These are phyloP conservation scores for Rhinolophus sinicus DNA, from an alignment of 2,113 vertebrate species.

Conservation along the genomic window DNA sequence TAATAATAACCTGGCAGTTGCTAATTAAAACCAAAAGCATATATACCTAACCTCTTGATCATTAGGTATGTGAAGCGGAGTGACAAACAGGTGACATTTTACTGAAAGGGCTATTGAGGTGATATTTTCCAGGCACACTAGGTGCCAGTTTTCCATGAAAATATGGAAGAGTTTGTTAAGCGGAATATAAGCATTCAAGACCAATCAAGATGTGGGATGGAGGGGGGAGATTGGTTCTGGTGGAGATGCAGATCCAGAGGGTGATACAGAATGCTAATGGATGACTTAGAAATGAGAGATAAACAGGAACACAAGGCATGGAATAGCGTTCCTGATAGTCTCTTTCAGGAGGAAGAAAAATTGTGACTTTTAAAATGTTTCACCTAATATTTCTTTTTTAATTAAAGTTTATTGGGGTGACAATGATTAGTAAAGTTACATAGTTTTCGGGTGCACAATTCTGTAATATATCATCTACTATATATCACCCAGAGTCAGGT, in stretches of 20 bases:
- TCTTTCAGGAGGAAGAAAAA: background rate
- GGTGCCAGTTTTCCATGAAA: background rate
- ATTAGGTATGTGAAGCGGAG: background rate
- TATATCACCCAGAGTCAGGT: no score
- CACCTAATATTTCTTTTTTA: background rate
- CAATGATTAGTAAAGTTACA: no score
- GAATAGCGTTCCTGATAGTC: background rate
- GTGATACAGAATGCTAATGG: background rate
- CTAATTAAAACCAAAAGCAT: background rate
- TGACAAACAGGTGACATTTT: background rate
- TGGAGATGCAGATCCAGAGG: rapidly evolving
- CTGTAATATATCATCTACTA: no score
- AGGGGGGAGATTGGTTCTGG: no score
- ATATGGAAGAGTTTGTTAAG: background rate
- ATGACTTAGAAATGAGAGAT: background rate
- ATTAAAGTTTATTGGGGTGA: no score
- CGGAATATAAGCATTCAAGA: background rate
- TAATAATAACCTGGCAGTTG: background rate
- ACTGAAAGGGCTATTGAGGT: background rate
- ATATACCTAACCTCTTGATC: background rate
- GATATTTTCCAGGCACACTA: background rate
- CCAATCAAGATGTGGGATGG: background rate
- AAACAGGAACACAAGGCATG: background rate
- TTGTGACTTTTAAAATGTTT: background rate
- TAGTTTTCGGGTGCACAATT: no score